Evolutionary conservation across 2,888 invertebrate genomes (phyloP), one percentile per base, ranked within the genome.

Genomic region (Pasiphila rectangulata): DNA sequence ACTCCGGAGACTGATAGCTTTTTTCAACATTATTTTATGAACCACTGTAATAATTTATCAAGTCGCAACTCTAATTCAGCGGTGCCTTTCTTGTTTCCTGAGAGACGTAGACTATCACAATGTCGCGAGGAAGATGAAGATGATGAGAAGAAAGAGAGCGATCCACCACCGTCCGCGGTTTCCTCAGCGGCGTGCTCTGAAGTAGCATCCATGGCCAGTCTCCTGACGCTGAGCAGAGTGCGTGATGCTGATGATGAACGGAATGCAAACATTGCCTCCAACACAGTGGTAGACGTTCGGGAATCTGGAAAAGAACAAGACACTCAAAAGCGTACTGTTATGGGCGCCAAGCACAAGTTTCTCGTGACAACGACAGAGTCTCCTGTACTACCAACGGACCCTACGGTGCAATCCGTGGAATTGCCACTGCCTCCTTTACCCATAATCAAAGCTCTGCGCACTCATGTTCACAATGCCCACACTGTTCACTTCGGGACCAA

Each of bases 121-220:
- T 95, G 95, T 72, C 91, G 94, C 50, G 95, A 95, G 72, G 95
- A 95, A 80, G 95, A 95, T 64, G 95, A 95, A 72, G 94, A 94
- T 41, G 94, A 94, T 57, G 90, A 79, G 38, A 83, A 70, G 38
- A 84, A 80, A 62, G 84, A 86, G 20, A 51, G 46, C 23, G 69
- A 75, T 44, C 63, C 64, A 21, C 54, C 67, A 4, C 59, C 66
- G 6, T 63, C 69, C 2, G 53, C 51, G 17, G 49, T 63, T 35
- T 68, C 71, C 30, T 62, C 67, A 10, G 65, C 63, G 12, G 35
- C 56, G 7, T 57, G 59, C 24, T 56, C 64, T 3, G 69, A 69
- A 47, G 56, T 56, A 1, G 58, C 60, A 34, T 65, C 67, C 17
- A 61, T 59, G 40, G 55, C 44, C 29, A 74, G 59, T 43, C 35